These are phyloP conservation scores for Tiliacea aurago DNA, from an alignment of 2,888 invertebrate genomes.

Conservation along the genomic window DNA sequence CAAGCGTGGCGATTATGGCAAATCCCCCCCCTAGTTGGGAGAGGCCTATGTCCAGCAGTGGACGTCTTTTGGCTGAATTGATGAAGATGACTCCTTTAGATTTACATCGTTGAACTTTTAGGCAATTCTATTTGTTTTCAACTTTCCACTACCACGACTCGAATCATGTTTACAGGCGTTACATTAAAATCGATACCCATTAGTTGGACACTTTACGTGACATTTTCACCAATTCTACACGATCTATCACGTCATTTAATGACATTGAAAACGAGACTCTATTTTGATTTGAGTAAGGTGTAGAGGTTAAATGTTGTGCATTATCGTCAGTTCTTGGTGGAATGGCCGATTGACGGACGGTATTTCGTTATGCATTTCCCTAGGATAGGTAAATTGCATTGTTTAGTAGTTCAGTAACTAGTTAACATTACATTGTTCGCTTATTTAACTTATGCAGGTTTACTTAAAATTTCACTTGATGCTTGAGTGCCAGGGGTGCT, in stretches of 20 bases:
- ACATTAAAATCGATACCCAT: constrained; percentile 68
- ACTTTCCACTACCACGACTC: constrained; percentile 32
- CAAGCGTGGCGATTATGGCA: no score
- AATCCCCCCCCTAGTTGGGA: no score
- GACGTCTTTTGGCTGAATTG: no score
- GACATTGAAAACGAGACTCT: constrained; percentile 19
- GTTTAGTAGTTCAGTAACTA: constrained; percentile 67
- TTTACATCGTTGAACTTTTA: neutral
- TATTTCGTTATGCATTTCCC: constrained; percentile 67
- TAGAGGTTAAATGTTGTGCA: neutral
- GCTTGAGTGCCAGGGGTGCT: constrained; percentile 25
- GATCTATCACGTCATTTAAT: constrained; percentile 33
- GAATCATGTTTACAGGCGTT: constrained; percentile 56
- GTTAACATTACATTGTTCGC: constrained; percentile 57
- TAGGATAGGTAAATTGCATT: constrained; percentile 68
- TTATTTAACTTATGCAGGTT: constrained; percentile 48
- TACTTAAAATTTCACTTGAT: constrained; percentile 48
- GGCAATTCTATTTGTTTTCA: constrained; percentile 19
- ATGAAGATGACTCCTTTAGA: no score
- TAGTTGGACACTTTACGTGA: constrained; percentile 67
- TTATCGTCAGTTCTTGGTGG: constrained; percentile 21
- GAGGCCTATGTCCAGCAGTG: no score
- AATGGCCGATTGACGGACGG: constrained; percentile 50
- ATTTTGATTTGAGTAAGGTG: neutral
- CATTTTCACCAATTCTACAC: constrained; percentile 24